These are phyloP conservation scores for Drosophila kanekoi DNA, from an alignment of 2,888 invertebrate genomes.

Conservation along the genomic window DNA sequence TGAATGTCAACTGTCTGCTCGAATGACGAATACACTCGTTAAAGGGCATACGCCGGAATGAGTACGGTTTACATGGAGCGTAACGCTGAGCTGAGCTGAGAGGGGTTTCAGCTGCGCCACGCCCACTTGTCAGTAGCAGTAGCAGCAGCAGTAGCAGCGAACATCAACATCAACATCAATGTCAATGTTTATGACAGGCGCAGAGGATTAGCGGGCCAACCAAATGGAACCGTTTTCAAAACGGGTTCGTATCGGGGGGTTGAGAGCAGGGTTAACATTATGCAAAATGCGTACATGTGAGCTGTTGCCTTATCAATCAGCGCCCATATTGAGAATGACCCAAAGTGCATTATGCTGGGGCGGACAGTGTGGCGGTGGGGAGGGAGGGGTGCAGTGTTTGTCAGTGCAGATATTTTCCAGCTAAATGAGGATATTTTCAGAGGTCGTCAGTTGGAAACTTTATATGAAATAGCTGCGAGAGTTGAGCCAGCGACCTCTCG, in stretches of 20 bases:
- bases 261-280: conserved; percentile 34
- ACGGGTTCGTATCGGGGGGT: not conserved
- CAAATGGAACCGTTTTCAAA: conserved; percentile 64
- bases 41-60: conserved; percentile 77
- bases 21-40: conserved; percentile 80
- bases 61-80: conserved; percentile 70
- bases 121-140: conserved; percentile 74
- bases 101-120: conserved; percentile 49
- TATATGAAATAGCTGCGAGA: too few relatives aligned
- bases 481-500: too few relatives aligned
- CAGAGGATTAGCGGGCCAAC: conserved; percentile 75
- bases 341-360: conserved; percentile 52
- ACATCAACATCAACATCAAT: conserved; percentile 76
- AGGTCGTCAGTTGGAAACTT: too few relatives aligned
- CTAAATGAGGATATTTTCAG: too few relatives aligned
- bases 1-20: conserved; percentile 78
- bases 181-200: conserved; percentile 81
- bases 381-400: too few relatives aligned
- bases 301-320: conserved; percentile 67
- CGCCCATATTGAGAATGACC: conserved; percentile 64
- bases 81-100: conserved; percentile 45
- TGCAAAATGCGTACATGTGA: conserved; percentile 54
- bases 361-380: too few relatives aligned
- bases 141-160: conserved; percentile 13
- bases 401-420: too few relatives aligned